phyloP scores from a whole-genome alignment of 1,140 invertebrate species.

The Diprion similis region DNA sequence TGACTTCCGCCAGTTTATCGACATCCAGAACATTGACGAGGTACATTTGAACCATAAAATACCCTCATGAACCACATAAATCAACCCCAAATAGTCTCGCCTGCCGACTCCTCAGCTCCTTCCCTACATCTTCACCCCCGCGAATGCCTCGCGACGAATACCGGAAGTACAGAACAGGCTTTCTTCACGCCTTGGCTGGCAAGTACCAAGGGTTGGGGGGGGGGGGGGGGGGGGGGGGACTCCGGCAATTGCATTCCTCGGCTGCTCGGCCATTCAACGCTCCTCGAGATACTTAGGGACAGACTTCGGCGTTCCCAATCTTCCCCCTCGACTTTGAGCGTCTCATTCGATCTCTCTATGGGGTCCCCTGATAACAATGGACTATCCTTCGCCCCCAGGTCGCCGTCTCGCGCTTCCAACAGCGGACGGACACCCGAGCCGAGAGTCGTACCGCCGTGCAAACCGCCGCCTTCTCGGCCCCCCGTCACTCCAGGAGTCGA shows the following conservation, averaged over 20 bases:
- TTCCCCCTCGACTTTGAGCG: background rate
- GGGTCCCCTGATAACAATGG: background rate
- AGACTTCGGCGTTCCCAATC: background rate
- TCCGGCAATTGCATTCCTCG: background rate
- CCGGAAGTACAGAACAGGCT: too few species aligned
- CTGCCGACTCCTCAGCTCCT: too few species aligned
- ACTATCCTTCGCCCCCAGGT: conserved; percentile 28
- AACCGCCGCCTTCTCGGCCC: conserved; percentile 49
- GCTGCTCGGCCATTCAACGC: background rate
- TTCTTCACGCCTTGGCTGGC: too few species aligned
- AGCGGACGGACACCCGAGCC: conserved; percentile 44
- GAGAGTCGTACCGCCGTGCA: conserved; percentile 48
- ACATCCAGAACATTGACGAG: too few species aligned
- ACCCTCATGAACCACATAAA: too few species aligned
- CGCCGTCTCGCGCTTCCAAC: conserved; percentile 46
- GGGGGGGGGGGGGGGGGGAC: too few species aligned
- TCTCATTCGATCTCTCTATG: background rate
- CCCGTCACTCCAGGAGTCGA: conserved; percentile 46
- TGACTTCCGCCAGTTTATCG: too few species aligned
- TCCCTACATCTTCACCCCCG: too few species aligned
- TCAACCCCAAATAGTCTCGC: too few species aligned
- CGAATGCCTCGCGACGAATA: too few species aligned
- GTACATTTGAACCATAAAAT: too few species aligned
- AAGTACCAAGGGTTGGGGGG: too few species aligned
- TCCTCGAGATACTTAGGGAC: background rate